Evolutionary conservation across 2,797 vertebrate genomes (phyloP), one percentile per base, ranked within the genome.

Genomic region (Notolepis coatsorum): DNA sequence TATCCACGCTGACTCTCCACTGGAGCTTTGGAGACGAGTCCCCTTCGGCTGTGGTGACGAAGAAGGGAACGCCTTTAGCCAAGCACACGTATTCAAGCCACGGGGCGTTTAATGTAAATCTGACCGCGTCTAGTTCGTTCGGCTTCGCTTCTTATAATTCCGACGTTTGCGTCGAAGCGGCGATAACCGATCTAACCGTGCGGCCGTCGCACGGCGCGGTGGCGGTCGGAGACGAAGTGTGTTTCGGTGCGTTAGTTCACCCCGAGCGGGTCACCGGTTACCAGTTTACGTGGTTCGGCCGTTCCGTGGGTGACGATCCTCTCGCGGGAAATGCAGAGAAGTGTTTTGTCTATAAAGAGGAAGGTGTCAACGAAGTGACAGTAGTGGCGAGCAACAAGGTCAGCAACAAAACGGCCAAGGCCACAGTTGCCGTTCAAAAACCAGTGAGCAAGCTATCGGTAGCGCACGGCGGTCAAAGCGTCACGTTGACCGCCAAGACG

Each of bases 21-120:
- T 94, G 94, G 94, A 54, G 73, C 18, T 93, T 95, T 71, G 91
- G 89, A 38, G 91, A 93, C 42, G 82, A 74, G 6, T 88, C 74
- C 7, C 68, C 78, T 15, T 43, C 60, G 7, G 43, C 51, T 59
- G 42, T 83, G 2, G 68, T 73, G 13, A n/a, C n/a, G n/a, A n/a
- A n/a, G n/a, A 79, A 27, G 20, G 93, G 91, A 39, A 78, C 69
- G 24, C 49, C 87, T 0, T 70, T 61, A n/a, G 61, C 58, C 4
- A 21, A 21, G 7, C 91, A 95, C 62, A 77, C n/a, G 12, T 94
- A 91, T 66, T 54, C 61, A 37, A 62, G 2, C 7, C 71, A 80
- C 9, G 91, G 93, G 17, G 31, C 56, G 48, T 94, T 84, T 77
- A 45, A 65, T 5, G 17, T 90, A 12, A 74, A 58, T 17, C 41